Evolutionary conservation across 2,888 invertebrate species (phyloP), one percentile per base, ranked within the genome.

Genomic region (Pandemis heparana): DNA sequence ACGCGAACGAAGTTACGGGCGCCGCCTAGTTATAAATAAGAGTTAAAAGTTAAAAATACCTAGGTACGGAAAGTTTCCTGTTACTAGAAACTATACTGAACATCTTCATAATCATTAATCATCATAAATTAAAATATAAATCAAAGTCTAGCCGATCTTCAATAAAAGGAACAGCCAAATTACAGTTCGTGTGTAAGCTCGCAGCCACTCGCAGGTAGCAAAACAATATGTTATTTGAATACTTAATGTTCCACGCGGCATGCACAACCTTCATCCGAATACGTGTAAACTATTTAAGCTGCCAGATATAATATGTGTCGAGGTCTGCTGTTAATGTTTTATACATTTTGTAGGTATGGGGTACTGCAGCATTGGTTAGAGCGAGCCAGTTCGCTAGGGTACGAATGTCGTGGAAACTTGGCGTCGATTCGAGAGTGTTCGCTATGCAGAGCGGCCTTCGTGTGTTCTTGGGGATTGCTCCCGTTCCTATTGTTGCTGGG

Each of bases 231-330:
- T 56, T 56, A 62, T 18, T 39, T 43, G 41, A 16, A 41, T 46
- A 60, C 41, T 41, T 62, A 41, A 41, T 43, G 41, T 43, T 62
- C 32, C 62, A 41, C 62, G 39, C 41, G 62, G 41, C 41, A 18
- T 18, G 41, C 18, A 18, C 62, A 62, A 62, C 62, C 62, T 62
- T 62, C 62, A 41, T 62, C 62, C 41, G 41, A 39, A 62, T 18
- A 41, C 62, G 41, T 62, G 62, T 56, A 23, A 62, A 48, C 32
- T 65, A 48, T 65, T 51, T 65, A 9, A n/a, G 48, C 65, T 48
- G 48, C 48, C 48, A 65, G 48, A 62, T 62, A 62, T 62, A 62
- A 62, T 51, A 39, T 46, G 64, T 70, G 63, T 65, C 65, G 65
- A 65, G 53, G 65, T 53, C 65, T 51, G 65, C 65, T 53, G 48